A percentile compares a stretch with the other conserved stretches of the same genome.
These are phyloP conservation scores for Cryptomyrus ogoouensis DNA, from an alignment of 2,113 vertebrate species.

Conservation along the genomic window DNA sequence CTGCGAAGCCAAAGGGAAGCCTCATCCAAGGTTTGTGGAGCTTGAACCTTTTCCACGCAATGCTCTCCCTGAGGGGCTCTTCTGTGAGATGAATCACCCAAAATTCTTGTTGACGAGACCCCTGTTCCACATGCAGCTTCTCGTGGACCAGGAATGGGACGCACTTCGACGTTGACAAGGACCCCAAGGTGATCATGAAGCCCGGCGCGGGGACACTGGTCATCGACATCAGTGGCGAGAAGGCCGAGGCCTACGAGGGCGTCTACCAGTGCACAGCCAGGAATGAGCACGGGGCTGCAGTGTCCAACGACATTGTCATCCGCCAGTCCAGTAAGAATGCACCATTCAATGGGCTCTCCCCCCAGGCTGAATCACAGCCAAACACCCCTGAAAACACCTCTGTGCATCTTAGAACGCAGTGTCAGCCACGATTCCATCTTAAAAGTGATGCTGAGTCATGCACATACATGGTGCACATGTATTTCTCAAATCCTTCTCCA, in stretches of 20 bases:
- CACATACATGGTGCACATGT: background rate
- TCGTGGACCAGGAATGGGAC: slow-evolving; percentile 92
- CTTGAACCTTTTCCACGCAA: slow-evolving; percentile 16
- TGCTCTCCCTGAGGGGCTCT: background rate
- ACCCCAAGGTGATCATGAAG: slow-evolving; percentile 80
- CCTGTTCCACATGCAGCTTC: slow-evolving; percentile 61
- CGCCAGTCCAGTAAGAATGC: slow-evolving; percentile 80
- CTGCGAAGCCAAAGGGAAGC: slow-evolving; percentile 95
- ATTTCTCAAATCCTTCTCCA: background rate
- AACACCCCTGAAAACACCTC: background rate
- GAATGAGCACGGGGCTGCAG: slow-evolving; percentile 82
- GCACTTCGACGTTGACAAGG: slow-evolving; percentile 89
- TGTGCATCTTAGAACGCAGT: background rate
- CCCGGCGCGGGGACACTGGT: slow-evolving; percentile 81
- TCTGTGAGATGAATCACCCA: background rate
- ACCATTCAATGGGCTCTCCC: background rate
- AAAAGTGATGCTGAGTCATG: background rate
- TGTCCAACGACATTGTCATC: slow-evolving; percentile 86
- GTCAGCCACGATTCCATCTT: background rate
- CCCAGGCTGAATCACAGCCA: background rate
- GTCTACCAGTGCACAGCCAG: slow-evolving; percentile 87
- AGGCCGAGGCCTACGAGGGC: slow-evolving; percentile 86
- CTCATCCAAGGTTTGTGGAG: slow-evolving; percentile 77
- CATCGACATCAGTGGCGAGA: slow-evolving; percentile 85
- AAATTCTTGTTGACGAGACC: background rate